Evolutionary conservation across 2,797 vertebrate species (phyloP).

Genomic region (Typhlichthys subterraneus): DNA sequence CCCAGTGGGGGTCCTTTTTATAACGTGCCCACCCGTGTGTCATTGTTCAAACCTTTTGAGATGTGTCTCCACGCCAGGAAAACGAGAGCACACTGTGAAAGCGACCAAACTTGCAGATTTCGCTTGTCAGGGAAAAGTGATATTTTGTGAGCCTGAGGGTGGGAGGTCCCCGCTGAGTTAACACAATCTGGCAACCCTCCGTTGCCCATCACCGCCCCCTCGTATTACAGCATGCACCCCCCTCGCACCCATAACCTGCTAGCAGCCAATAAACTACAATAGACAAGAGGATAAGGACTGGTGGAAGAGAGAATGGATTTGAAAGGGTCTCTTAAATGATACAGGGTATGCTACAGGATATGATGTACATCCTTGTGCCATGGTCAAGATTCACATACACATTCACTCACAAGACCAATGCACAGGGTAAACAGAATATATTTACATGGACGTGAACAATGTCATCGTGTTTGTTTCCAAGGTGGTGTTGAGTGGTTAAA

Average conservation of each 20-base stretch:
- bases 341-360: no score
- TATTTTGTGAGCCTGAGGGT: slow-evolving; percentile 68
- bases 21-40: slow-evolving; percentile 68
- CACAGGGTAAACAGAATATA: no score
- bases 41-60: slow-evolving; percentile 72
- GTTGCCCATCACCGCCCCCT: slow-evolving; percentile 42
- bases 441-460: no score
- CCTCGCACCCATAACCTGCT: slow-evolving; percentile 19
- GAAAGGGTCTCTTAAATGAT: no score
- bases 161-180: slow-evolving; percentile 76
- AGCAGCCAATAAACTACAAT: slow-evolving; percentile 41
- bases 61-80: slow-evolving; percentile 62
- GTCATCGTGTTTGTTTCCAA: no score
- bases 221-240: slow-evolving; percentile 25
- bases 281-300: slow-evolving; percentile 24
- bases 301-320: background rate
- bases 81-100: slow-evolving; percentile 21
- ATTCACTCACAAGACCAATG: no score
- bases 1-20: slow-evolving; percentile 63
- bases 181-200: slow-evolving; percentile 66
- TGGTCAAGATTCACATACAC: no score
- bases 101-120: slow-evolving; percentile 56
- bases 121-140: slow-evolving; percentile 63
- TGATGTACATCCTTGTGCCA: no score
- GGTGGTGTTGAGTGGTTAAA: no score